Percentiles rank a stretch among this genome's conserved stretches.
These are phyloP conservation scores for Nycticebus coucang DNA, from an alignment of 2,113 vertebrate species.

Conservation along the genomic window DNA sequence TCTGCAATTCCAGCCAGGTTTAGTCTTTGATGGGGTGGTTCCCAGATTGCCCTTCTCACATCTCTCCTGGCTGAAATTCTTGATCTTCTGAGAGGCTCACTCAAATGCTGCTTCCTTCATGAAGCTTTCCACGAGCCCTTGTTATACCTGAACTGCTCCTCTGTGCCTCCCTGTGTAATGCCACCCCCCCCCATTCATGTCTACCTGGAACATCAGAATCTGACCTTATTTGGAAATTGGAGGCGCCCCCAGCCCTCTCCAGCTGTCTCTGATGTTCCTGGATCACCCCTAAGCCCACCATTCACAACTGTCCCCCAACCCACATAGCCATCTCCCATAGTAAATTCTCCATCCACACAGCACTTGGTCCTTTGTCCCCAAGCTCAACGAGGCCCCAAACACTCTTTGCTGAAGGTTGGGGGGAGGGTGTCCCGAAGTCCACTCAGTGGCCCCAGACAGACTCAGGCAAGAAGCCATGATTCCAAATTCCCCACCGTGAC, in stretches of 20 bases:
- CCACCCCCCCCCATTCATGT: neutral
- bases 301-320: neutral
- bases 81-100: neutral
- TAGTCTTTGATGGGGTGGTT: neutral
- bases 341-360: neutral
- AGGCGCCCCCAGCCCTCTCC: neutral
- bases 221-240: neutral
- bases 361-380: neutral
- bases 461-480: neutral
- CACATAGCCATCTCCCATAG: neutral
- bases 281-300: neutral
- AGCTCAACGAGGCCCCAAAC: neutral
- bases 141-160: neutral
- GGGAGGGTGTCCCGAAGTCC: neutral
- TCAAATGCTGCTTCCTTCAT: neutral
- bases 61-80: neutral
- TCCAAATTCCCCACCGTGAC: neutral
- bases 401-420: neutral
- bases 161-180: neutral
- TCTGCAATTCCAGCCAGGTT: neutral
- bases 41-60: neutral
- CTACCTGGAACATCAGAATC: neutral
- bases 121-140: neutral
- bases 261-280: neutral
- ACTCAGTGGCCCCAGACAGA: neutral